Evolutionary conservation across 1,140 invertebrate genomes (phyloP).

Genomic region (Armadillidium nasatum): DNA sequence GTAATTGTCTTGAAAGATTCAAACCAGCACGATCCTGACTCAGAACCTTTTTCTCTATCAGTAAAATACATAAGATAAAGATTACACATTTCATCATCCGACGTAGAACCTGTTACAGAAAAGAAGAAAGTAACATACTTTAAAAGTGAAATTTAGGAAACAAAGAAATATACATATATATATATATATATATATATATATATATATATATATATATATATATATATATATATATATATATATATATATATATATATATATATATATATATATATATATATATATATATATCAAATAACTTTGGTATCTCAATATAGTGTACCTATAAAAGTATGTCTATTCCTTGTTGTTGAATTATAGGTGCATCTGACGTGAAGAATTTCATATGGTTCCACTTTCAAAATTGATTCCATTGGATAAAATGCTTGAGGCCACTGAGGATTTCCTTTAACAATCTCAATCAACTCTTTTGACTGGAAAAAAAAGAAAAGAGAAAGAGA

Average conservation of each 20-base stretch:
- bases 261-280: no score
- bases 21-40: conserved; percentile 38
- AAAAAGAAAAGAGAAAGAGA: not conserved
- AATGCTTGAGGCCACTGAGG: conserved; percentile 56
- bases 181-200: conserved; percentile 14
- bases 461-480: not conserved
- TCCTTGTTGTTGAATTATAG: conserved; percentile 48
- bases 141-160: no score
- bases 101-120: conserved; percentile 51
- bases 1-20: conserved; percentile 36
- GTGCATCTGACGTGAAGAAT: conserved; percentile 50
- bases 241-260: no score
- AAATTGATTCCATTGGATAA: conserved; percentile 49
- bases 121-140: not conserved
- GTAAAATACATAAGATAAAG: conserved; percentile 65
- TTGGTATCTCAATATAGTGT: no score
- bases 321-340: conserved; percentile 48
- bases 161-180: not conserved
- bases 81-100: conserved; percentile 67
- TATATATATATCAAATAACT: no score
- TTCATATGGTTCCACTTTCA: conserved; percentile 47
- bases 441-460: conserved; percentile 50
- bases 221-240: no score
- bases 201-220: no score
- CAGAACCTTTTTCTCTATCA: conserved; percentile 43